Conservation (phyloP, 2,888 invertebrate species). For the Anoplius nigerrimus region DNA sequence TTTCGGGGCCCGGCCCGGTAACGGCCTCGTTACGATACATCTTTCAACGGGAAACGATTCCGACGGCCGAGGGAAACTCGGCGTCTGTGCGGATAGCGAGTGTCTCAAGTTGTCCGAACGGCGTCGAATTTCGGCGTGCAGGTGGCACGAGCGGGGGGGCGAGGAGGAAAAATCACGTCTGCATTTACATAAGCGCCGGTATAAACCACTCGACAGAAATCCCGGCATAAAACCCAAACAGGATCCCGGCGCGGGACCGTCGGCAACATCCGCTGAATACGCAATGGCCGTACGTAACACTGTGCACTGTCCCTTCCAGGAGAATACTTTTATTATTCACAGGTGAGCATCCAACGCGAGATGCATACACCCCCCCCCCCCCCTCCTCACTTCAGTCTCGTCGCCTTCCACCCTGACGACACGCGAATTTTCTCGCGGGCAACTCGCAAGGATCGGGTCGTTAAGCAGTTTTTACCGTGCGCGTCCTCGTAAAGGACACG, state of each 20-base stretch:
- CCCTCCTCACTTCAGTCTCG: conserved; percentile 22
- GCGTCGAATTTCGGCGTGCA: conserved; percentile 43
- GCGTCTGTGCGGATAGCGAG: not conserved
- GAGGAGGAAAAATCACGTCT: conserved; percentile 73
- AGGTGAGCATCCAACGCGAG: conserved; percentile 39
- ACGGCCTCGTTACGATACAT: conserved; percentile 29
- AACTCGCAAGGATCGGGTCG: not conserved
- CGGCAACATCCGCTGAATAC: conserved; percentile 71
- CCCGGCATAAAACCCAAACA: conserved; percentile 72
- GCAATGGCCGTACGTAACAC: conserved; percentile 62
- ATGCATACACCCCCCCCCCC: conserved; percentile 39
- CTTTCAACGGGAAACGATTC: conserved; percentile 40
- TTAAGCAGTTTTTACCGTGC: too few relatives aligned
- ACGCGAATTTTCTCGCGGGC: not conserved
- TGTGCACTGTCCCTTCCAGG: conserved; percentile 38
- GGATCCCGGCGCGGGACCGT: conserved; percentile 67
- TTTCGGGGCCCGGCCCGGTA: too few relatives aligned
- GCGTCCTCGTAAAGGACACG: too few relatives aligned
- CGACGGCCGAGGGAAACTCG: not conserved
- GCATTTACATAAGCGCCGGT: conserved; percentile 75
- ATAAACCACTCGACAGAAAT: conserved; percentile 74
- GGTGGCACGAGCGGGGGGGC: conserved; percentile 58
- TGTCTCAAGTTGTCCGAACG: too few relatives aligned
- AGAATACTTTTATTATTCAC: conserved; percentile 68
- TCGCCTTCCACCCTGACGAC: not conserved